Evolutionary conservation across 2,113 vertebrate genomes (phyloP).

Genomic region (Polyodon spathula): DNA sequence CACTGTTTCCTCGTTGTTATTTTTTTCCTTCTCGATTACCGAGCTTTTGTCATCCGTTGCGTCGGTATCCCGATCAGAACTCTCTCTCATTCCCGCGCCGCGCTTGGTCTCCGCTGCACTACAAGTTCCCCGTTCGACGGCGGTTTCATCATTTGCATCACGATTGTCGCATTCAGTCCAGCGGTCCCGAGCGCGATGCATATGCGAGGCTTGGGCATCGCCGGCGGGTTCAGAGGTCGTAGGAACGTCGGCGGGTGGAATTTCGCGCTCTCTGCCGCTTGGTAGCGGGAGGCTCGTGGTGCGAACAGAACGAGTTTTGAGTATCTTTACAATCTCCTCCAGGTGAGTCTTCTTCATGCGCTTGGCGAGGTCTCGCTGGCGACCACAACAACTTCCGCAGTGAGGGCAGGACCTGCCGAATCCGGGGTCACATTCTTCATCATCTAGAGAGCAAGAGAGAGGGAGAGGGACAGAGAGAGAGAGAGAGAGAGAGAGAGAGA

Average conservation of each 20-base stretch:
- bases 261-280: neutral
- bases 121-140: too few relatives aligned
- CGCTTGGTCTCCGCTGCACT: too few relatives aligned
- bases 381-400: neutral
- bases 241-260: neutral
- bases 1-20: too few relatives aligned
- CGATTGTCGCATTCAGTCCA: too few relatives aligned
- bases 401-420: neutral
- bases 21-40: too few relatives aligned
- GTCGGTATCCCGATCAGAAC: too few relatives aligned
- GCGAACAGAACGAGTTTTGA: neutral
- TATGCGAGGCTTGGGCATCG: neutral
- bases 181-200: neutral
- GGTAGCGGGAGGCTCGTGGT: neutral
- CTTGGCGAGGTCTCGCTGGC: neutral
- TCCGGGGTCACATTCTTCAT: neutral
- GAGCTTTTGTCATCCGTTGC: too few relatives aligned
- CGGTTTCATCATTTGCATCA: too few relatives aligned
- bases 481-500: neutral
- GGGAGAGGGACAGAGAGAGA: neutral
- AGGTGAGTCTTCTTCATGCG: slow-evolving; percentile 1
- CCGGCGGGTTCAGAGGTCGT: neutral
- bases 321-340: neutral
- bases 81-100: too few relatives aligned
- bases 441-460: neutral